phyloP scores from a whole-genome alignment of 1,140 invertebrate species.

The Drosophila hydei region DNA sequence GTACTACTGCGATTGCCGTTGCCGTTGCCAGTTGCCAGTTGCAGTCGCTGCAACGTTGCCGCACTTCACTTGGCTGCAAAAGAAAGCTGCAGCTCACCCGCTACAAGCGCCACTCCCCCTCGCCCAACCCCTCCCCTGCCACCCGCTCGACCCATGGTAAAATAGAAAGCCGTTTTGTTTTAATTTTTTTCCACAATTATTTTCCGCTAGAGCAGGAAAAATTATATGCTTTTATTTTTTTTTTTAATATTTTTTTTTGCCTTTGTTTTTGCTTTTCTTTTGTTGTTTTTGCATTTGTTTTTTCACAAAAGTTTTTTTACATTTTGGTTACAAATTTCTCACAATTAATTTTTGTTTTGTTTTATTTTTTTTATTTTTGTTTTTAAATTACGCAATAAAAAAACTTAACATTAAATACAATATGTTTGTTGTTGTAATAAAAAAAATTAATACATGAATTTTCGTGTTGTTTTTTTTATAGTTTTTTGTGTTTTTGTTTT shows the following conservation, averaged over 20 bases:
- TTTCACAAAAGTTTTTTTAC: conserved; percentile 68
- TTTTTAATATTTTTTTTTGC: conserved; percentile 68
- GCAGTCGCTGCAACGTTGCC: conserved; percentile 40
- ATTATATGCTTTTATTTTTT: conserved; percentile 75
- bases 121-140: neutral
- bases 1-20: too few relatives aligned
- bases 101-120: conserved; percentile 33
- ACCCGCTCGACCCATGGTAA: conserved; percentile 19
- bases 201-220: conserved; percentile 81
- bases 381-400: conserved; percentile 71
- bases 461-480: conserved; percentile 57
- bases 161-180: conserved; percentile 80
- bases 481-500: conserved; percentile 39
- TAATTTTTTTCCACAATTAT: conserved; percentile 79
- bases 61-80: conserved; percentile 63
- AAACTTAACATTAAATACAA: conserved; percentile 83
- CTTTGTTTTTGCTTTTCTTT: conserved; percentile 46
- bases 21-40: conserved; percentile 15
- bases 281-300: conserved; percentile 51
- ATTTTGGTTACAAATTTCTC: conserved; percentile 82
- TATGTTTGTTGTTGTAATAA: conserved; percentile 72
- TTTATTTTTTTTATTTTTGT: conserved; percentile 45
- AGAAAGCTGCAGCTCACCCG: conserved; percentile 72
- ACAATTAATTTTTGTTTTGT: conserved; percentile 61
- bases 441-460: conserved; percentile 80